These are phyloP conservation scores for Napeogenes sylphis DNA, from an alignment of 2,888 invertebrate genomes.

Conservation along the genomic window DNA sequence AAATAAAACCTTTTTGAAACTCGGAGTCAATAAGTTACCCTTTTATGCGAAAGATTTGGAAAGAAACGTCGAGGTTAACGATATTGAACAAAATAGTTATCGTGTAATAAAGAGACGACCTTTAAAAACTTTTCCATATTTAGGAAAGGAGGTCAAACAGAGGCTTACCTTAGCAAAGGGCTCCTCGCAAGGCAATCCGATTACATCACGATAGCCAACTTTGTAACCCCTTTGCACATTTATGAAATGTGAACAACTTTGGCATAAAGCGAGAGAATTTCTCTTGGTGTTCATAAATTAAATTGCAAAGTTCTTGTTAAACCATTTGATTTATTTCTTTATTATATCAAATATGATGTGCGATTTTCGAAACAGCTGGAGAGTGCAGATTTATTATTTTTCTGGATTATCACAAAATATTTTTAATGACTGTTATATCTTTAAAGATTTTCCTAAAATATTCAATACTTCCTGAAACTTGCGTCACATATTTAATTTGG, in stretches of 20 bases:
- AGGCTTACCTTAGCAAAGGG: constrained; percentile 56
- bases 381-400: too few species aligned
- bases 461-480: constrained; percentile 49
- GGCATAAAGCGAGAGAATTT: constrained; percentile 8
- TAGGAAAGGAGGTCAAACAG: constrained; percentile 64
- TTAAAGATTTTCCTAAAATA: constrained; percentile 41
- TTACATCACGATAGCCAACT: constrained; percentile 50
- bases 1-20: neutral
- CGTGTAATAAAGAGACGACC: constrained; percentile 41
- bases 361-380: too few species aligned
- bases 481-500: constrained; percentile 38
- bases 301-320: neutral
- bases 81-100: constrained; percentile 29
- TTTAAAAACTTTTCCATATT: constrained; percentile 69
- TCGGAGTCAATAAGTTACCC: neutral
- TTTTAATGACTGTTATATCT: constrained; percentile 24
- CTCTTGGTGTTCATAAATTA: neutral
- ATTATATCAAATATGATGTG: neutral
- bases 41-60: constrained; percentile 21
- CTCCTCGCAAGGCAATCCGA: constrained; percentile 56
- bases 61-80: constrained; percentile 30
- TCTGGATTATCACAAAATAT: too few species aligned
- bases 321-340: neutral
- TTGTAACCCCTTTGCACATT: constrained; percentile 39
- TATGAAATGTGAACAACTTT: constrained; percentile 35